Conservation (phyloP, 2,113 vertebrate species). For the Phainopepla nitens region DNA sequence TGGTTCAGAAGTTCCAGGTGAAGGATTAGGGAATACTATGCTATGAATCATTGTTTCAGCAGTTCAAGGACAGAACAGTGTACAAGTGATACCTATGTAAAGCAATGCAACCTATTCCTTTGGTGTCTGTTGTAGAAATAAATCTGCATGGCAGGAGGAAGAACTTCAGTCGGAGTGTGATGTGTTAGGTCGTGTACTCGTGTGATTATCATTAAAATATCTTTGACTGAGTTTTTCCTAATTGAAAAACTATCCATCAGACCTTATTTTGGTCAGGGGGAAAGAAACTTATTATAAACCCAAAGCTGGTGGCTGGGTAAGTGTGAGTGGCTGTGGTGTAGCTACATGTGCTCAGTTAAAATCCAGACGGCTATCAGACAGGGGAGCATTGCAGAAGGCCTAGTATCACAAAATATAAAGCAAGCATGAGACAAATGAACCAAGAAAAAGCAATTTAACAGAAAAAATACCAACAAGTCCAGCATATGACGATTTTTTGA, state of each 20-base stretch:
- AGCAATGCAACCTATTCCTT: neutral
- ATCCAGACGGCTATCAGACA: fast-evolving
- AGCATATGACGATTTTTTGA: neutral
- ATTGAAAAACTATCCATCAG: neutral
- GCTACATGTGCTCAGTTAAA: neutral
- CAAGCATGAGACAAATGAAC: neutral
- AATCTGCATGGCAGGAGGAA: neutral
- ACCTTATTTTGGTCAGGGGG: neutral
- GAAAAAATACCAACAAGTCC: neutral
- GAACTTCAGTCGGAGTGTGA: neutral
- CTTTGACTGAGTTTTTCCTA: neutral
- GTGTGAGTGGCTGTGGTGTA: neutral
- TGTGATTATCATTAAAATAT: neutral
- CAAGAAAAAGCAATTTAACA: neutral
- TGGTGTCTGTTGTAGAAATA: neutral
- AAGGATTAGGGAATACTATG: neutral
- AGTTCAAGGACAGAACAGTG: neutral
- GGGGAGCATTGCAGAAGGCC: neutral
- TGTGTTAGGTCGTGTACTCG: neutral
- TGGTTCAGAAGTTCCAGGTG: neutral
- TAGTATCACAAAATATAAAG: neutral
- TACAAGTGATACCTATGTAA: neutral
- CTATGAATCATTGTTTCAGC: neutral
- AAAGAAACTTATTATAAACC: neutral
- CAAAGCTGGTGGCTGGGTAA: neutral